Evolutionary conservation across 2,888 invertebrate species (phyloP), one percentile per base, ranked within the genome.

Genomic region (Lucinisca nassula): DNA sequence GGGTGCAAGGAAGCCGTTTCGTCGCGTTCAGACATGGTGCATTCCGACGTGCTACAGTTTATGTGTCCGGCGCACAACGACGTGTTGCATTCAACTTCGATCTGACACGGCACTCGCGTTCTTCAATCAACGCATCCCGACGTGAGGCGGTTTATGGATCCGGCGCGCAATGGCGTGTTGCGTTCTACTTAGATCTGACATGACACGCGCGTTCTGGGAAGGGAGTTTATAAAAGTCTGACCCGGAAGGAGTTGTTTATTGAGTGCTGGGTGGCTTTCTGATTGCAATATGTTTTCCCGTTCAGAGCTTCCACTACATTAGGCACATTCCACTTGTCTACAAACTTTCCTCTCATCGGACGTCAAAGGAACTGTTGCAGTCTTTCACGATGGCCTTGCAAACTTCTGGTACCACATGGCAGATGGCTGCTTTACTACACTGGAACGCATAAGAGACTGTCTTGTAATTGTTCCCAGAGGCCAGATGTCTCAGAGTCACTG

Each of bases 211-310:
- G 24, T 21, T 73, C 73, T 73, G 24, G 17, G 38, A 73, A 27
- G 40, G 73, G n/a, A n/a, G n/a, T 0, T 2, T 37, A 73, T 73
- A 45, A 24, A 21, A 51, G 21, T 12, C 51, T n/a, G 51, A n/a
- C 21, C 51, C 51, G 40, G 40, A 6, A 14, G 40, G 40, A n/a
- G n/a, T n/a, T n/a, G n/a, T n/a, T n/a, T n/a, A n/a, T n/a, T 40
- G 85, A 35, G 72, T 79, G 73, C 84, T 67, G 14, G 70, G 30
- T 72, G 88, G 86, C 70, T 80, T 84, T 73, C 67, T 82, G 76
- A 82, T 78, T 21, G 84, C 84, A 35, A 89, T 67, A 73, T 89
- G 90, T 55, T 89, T n/a, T 90, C 21, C 85, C 83, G 82, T 85
- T 83, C 73, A 89, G 61, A 49, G 82, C 89, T 14, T 89, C 89